Base-by-base conservation (phyloP, 2,888 invertebrate species). In the Philaethria dido region DNA sequence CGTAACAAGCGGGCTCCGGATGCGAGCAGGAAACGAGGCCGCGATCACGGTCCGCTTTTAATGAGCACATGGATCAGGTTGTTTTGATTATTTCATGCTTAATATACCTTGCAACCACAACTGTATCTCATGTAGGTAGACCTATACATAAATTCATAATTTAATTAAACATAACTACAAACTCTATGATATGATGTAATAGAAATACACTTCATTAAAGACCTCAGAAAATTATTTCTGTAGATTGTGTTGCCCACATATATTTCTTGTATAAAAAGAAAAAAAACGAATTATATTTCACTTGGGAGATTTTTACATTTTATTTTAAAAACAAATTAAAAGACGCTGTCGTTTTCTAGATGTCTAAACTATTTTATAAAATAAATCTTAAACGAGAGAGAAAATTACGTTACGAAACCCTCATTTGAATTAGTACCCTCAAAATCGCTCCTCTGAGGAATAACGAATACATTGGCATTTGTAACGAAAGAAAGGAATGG, bases 401-500 rank as follows among this genome's bases (percentile, higher is more conserved):
- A 78, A 80, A 82, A 86, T 87, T 80, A 82, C 77, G 83, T 86
- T 86, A 72, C 75, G 69, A 70, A 79, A 79, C 81, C 85, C 79
- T 82, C 79, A 76, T 79, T 80, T 72, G 78, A 81, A 83, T 80
- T 78, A 80, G 78, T 78, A 73, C 74, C 78, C 78, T 80, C 57
- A 50, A 79, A 82, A 82, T 82, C 80, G 80, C 76, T 72, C 73
- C 71, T 69, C 64, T 70, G 73, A 75, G 76, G 74, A 70, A 73
- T 73, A 73, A 73, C 66, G 75, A 76, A 75, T 75, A 68, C 72
- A 66, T 45, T 60, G 45, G 42, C 71, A 74, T 69, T 68, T 45
- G 52, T 50, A 47, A 63, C 68, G 72, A 66, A 66, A 69, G 70
- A 64, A 66, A 67, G 18, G 20, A 42, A 52, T 68, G 72, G 75